These are phyloP conservation scores for Coendou prehensilis DNA, from an alignment of 2,797 vertebrate genomes.

Conservation along the genomic window DNA sequence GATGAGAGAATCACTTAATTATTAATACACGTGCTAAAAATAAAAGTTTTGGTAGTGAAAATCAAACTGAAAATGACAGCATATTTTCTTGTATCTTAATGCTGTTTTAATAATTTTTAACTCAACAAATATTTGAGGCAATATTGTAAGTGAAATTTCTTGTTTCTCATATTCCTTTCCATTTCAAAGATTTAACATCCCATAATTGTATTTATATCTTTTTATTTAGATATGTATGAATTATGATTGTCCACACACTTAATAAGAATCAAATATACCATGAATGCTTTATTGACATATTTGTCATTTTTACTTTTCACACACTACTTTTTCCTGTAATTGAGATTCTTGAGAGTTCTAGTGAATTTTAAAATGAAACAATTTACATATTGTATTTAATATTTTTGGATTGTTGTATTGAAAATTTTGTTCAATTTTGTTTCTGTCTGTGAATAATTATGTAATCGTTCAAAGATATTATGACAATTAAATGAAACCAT, in stretches of 20 bases:
- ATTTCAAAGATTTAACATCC: neutral
- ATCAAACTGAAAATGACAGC: neutral
- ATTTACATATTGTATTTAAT: neutral
- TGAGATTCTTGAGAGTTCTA: neutral
- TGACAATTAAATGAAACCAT: neutral
- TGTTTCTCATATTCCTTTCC: neutral
- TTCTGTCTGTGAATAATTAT: neutral
- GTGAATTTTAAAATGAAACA: neutral
- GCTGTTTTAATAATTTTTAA: neutral
- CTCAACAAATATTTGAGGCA: neutral
- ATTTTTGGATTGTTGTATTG: neutral
- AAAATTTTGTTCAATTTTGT: neutral
- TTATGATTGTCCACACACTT: neutral
- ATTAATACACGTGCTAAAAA: neutral
- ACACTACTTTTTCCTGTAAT: neutral
- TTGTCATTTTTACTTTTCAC: neutral
- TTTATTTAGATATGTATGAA: slow-evolving; percentile 25
- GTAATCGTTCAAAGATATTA: neutral
- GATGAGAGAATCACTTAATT: neutral
- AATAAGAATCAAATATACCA: neutral
- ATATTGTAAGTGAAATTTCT: neutral
- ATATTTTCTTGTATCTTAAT: neutral
- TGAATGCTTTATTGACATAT: neutral
- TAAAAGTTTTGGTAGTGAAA: neutral
- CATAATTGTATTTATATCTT: neutral